Conservation (phyloP, 2,888 invertebrate species). For the Hypena proboscidalis region DNA sequence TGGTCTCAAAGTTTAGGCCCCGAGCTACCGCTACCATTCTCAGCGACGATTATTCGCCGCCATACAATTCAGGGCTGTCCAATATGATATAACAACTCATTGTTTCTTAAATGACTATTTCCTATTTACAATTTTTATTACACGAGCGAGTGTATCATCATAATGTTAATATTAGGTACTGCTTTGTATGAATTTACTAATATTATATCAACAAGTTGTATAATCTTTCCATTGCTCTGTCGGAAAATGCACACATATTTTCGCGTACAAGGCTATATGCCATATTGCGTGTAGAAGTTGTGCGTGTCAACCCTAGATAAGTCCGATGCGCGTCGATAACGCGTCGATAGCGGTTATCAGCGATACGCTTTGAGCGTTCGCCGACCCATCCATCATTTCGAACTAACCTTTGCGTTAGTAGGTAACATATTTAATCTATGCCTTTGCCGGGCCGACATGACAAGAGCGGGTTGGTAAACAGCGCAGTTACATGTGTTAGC, state of each 20-base stretch:
- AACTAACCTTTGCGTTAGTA: constrained; percentile 55
- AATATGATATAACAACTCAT: background rate
- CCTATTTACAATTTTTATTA: background rate
- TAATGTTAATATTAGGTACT: background rate
- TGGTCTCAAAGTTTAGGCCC: constrained; percentile 55
- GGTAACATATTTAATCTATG: constrained; percentile 58
- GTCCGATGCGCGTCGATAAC: constrained; percentile 64
- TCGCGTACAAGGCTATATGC: constrained; percentile 9
- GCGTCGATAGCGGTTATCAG: constrained; percentile 69
- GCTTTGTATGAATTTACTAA: no score
- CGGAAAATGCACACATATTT: background rate
- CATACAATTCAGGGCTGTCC: constrained; percentile 46
- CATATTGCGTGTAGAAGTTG: constrained; percentile 11
- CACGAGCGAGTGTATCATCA: constrained; percentile 2
- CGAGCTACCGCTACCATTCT: constrained; percentile 50
- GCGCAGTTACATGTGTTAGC: constrained; percentile 75
- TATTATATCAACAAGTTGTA: background rate
- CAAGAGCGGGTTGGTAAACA: constrained; percentile 70
- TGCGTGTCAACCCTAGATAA: constrained; percentile 54
- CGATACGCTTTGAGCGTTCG: constrained; percentile 78
- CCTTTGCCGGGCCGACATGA: constrained; percentile 77
- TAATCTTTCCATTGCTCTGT: background rate
- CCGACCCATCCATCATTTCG: constrained; percentile 81
- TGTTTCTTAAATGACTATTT: background rate
- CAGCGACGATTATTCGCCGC: constrained; percentile 46